phyloP scores from a whole-genome alignment of 2,888 invertebrate species.

The Oscheius onirici region DNA sequence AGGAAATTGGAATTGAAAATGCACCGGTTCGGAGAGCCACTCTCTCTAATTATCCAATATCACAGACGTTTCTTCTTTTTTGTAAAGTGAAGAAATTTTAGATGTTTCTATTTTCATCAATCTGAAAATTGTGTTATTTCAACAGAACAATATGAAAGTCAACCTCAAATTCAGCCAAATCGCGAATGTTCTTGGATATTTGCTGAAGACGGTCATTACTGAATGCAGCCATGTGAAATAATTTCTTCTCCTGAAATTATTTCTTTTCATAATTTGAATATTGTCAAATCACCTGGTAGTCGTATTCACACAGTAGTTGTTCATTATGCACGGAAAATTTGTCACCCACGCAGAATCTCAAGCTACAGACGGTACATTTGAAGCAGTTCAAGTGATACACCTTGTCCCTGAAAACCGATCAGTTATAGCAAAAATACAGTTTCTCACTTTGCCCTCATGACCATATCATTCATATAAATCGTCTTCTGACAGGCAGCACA shows the following conservation, averaged over 20 bases:
- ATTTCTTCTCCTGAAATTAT: constrained; percentile 8
- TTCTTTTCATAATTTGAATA: not conserved
- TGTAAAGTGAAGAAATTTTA: too few species aligned
- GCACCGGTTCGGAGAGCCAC: too few species aligned
- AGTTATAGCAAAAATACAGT: not conserved
- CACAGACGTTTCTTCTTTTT: too few species aligned
- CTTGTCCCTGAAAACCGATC: constrained; percentile 13
- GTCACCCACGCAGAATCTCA: constrained; percentile 23
- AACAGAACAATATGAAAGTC: too few species aligned
- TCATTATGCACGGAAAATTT: constrained; percentile 8
- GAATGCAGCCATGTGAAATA: constrained; percentile 21
- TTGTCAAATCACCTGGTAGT: constrained; percentile 6
- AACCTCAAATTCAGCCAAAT: constrained; percentile 17
- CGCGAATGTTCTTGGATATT: constrained; percentile 22
- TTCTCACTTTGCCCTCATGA: constrained; percentile 22
- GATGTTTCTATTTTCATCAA: not conserved
- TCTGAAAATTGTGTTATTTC: not conserved
- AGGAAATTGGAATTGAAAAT: too few species aligned
- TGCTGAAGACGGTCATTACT: constrained; percentile 2
- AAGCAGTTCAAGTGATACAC: constrained; percentile 24
- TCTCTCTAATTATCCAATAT: too few species aligned
- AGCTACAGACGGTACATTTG: constrained; percentile 18
- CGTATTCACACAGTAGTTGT: constrained; percentile 24
- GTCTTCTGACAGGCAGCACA: constrained; percentile 3
- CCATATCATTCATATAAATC: constrained; percentile 3